Evolutionary conservation across 2,888 invertebrate genomes (phyloP).

Genomic region (Campopleginae sp.): DNA sequence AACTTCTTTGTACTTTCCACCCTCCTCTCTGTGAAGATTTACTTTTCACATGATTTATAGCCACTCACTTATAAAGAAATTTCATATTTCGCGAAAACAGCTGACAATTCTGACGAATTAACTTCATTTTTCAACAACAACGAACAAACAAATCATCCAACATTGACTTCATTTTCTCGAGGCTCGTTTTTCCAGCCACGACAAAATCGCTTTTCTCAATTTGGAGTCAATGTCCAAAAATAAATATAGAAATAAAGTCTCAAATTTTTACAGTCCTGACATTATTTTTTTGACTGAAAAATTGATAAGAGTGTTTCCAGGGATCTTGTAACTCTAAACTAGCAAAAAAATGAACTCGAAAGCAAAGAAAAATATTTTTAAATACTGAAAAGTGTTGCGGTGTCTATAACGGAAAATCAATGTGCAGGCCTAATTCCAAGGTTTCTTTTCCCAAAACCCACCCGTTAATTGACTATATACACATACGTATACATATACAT

Average conservation of each 20-base stretch:
- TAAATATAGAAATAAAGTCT: too few relatives aligned
- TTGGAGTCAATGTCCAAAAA: background rate
- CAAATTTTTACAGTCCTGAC: too few relatives aligned
- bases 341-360: too few relatives aligned
- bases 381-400: background rate
- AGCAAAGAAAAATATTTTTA: background rate
- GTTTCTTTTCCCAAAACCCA: background rate
- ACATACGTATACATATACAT: background rate
- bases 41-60: constrained; percentile 25
- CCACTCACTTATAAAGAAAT: background rate
- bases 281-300: too few relatives aligned
- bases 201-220: background rate
- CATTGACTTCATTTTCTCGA: background rate
- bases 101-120: background rate
- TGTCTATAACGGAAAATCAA: background rate
- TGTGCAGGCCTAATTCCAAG: background rate
- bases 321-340: background rate
- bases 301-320: background rate
- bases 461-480: background rate
- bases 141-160: background rate
- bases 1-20: constrained; percentile 39
- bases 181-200: background rate
- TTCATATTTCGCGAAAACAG: background rate
- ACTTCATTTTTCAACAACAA: background rate
- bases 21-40: background rate